These are phyloP conservation scores for Drosophila prolongata DNA, from an alignment of 2,888 invertebrate species.

Conservation along the genomic window DNA sequence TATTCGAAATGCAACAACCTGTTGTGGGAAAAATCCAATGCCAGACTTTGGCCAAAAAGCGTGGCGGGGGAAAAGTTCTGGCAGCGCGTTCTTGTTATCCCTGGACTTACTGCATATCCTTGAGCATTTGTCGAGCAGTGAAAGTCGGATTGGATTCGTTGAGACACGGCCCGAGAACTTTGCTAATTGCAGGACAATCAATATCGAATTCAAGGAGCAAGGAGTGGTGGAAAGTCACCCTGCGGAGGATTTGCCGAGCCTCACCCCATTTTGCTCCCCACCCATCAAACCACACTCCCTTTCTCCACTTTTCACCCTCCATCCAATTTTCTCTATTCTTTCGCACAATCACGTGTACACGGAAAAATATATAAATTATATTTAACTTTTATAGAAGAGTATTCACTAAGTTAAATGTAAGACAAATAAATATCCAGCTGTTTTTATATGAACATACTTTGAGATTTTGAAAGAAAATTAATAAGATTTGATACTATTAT, in stretches of 20 bases:
- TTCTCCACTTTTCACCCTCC: constrained; percentile 8
- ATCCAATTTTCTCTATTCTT: constrained; percentile 16
- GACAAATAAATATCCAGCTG: no score
- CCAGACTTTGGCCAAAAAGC: constrained; percentile 31
- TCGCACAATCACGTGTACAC: constrained; percentile 17
- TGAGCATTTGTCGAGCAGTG: constrained; percentile 45
- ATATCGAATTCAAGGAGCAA: constrained; percentile 38
- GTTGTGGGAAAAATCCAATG: constrained; percentile 64
- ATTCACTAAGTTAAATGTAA: no score
- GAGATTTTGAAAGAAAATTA: no score
- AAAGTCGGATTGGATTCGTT: constrained; percentile 53
- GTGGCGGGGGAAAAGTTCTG: constrained; percentile 17
- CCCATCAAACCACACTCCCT: constrained; percentile 11
- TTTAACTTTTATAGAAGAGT: no score
- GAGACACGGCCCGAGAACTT: constrained; percentile 53
- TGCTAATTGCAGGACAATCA: constrained; percentile 72
- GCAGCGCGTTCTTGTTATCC: constrained; percentile 16
- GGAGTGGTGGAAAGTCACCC: constrained; percentile 18
- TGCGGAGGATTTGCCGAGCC: background rate
- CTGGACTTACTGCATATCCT: constrained; percentile 34
- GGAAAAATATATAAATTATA: background rate
- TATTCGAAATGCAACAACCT: constrained; percentile 75
- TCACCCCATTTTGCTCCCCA: constrained; percentile 4
- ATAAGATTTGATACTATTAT: no score
- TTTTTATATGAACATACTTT: no score